These are phyloP conservation scores for Torymus tubicola DNA, from an alignment of 2,888 invertebrate genomes.

Conservation along the genomic window DNA sequence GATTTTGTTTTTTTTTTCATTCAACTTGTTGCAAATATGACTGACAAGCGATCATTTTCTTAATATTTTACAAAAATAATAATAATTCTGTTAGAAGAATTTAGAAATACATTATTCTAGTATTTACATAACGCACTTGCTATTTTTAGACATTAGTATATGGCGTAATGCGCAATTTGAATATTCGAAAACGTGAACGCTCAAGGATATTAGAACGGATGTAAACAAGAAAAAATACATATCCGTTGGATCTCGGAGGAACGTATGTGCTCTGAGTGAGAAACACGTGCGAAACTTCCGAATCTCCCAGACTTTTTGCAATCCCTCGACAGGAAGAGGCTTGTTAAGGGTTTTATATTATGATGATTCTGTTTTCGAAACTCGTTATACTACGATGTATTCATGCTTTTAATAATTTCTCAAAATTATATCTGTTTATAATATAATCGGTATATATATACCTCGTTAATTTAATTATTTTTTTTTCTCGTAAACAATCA, in stretches of 20 bases:
- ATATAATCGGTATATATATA: too few relatives aligned
- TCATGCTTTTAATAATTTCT: too few relatives aligned
- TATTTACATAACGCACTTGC: not conserved
- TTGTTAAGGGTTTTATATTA: not conserved
- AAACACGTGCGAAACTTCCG: conserved; percentile 60
- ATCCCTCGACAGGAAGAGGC: conserved; percentile 11
- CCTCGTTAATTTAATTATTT: too few relatives aligned
- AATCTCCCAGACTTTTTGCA: conserved; percentile 37
- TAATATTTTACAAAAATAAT: too few relatives aligned
- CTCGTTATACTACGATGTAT: not conserved
- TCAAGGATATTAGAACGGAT: not conserved
- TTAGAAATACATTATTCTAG: too few relatives aligned
- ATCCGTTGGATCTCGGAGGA: conserved; percentile 60
- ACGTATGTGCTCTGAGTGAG: conserved; percentile 58
- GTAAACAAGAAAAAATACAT: conserved; percentile 40
- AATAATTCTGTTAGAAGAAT: too few relatives aligned
- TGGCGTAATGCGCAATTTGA: not conserved
- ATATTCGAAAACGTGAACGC: conserved; percentile 2
- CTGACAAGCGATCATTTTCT: too few relatives aligned
- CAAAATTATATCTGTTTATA: too few relatives aligned
- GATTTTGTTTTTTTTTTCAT: too few relatives aligned
- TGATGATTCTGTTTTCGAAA: not conserved
- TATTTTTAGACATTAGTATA: not conserved
- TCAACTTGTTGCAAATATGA: too few relatives aligned
- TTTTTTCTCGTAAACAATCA: too few relatives aligned